Percentiles rank a stretch among this genome's conserved stretches.
Evolutionary conservation across 2,888 invertebrate genomes (phyloP).

Genomic region (Elysia crispata): DNA sequence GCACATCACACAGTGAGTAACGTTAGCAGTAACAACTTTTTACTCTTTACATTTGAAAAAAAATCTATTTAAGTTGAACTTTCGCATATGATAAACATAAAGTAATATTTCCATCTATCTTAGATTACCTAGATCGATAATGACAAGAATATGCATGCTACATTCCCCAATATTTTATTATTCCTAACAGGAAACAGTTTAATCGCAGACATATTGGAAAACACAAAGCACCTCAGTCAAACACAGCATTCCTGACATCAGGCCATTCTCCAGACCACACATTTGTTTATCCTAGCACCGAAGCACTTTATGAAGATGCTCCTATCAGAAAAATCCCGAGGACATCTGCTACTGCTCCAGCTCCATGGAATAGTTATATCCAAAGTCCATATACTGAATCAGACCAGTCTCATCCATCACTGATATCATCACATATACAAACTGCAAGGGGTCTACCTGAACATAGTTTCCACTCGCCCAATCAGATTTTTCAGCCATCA

Average conservation of each 20-base stretch:
- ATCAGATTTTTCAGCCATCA: no score
- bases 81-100: no score
- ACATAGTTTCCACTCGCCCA: no score
- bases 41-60: background rate
- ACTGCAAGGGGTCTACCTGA: no score
- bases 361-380: no score
- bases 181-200: slow-evolving; percentile 36
- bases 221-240: background rate
- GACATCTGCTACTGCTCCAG: slow-evolving; percentile 17
- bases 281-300: no score
- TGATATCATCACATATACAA: background rate
- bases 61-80: no score
- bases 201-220: background rate
- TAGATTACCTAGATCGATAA: no score
- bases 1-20: background rate
- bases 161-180: background rate
- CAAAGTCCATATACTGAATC: background rate
- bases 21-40: background rate
- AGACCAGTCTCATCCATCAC: background rate
- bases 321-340: slow-evolving; percentile 6
- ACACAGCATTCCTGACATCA: background rate
- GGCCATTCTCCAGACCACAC: background rate
- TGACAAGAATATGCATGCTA: background rate
- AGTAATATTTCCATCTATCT: background rate
- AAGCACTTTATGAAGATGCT: background rate